Base-by-base conservation (phyloP, 2,797 vertebrate genomes). In the Pantherophis vulpinus region DNA sequence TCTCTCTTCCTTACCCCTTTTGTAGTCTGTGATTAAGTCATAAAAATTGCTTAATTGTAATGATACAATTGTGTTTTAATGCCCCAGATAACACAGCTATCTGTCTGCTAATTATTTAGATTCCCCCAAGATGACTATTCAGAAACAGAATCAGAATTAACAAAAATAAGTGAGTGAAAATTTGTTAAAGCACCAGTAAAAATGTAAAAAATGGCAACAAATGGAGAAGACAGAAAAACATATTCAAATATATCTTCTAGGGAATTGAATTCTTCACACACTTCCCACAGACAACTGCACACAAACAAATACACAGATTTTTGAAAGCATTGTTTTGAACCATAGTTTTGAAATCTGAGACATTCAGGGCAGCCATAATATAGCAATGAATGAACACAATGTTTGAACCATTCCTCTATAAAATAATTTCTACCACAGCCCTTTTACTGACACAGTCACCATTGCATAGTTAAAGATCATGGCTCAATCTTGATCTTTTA, bases 401-500 rank as follows among this genome's bases (percentile, higher is more conserved):
- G 4, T 56, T 59, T 88, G 27, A 63, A 91, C 20, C 70, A 10
- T 79, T 37, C 88, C 37, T 60, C 37, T 29, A 91, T 66, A 70
- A 37, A 42, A 60, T 79, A 70, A 32, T 29, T 47, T 59, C 59
- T 90, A 70, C 93, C 88, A 2, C 3, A 93, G 91, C 88, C 55
- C 47, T 89, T 93, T 92, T 95, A 37, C 91, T 79, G 95, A 16
- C 58, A 94, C 91, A 94, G 94, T 93, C 3, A 86, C 93, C 91
- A 95, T 95, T 95, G 74, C 90, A 1, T 93, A 89, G 86, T 3
- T 95, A 92, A 94, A 93, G 91, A 95, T 87, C 88, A 2, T 92
- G 83, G 2, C 93, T 95, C 87, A 93, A 4, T 56, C 18, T 60
- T 47, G 92, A 91, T 94, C 91, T 94, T 96, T 96, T 96, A 94